Evolutionary conservation across 1,140 invertebrate species (phyloP).

Genomic region (Leptinotarsa lineolata): DNA sequence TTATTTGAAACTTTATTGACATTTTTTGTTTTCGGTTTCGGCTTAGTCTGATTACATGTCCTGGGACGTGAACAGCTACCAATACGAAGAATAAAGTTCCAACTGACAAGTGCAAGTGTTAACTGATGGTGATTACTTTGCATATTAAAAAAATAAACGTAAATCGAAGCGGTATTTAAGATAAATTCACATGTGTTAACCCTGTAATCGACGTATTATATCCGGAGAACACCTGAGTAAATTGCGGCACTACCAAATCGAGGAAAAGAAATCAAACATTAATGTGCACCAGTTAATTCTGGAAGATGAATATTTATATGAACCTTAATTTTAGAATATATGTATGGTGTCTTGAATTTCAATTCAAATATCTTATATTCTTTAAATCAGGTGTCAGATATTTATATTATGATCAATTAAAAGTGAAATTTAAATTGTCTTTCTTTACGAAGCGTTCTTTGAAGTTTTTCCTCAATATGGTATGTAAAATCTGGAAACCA

Average conservation of each 20-base stretch:
- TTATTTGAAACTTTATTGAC: no score
- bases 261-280: not conserved
- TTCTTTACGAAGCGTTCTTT: no score
- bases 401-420: no score
- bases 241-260: constrained; percentile 12
- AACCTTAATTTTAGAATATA: not conserved
- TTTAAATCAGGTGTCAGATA: no score
- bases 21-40: not conserved
- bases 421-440: no score
- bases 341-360: no score
- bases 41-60: constrained; percentile 12
- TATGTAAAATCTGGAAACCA: no score
- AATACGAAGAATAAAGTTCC: constrained; percentile 10
- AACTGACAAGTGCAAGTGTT: constrained; percentile 14
- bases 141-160: constrained; percentile 39
- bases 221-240: constrained; percentile 14
- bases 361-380: no score
- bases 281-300: constrained; percentile 1
- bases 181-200: constrained; percentile 40
- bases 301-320: not conserved
- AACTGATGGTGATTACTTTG: constrained; percentile 29
- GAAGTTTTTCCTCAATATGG: no score
- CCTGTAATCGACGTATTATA: constrained; percentile 12
- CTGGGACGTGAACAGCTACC: not conserved
- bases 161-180: constrained; percentile 39